phyloP scores from a whole-genome alignment of 2,113 vertebrate genomes.

The Anoura caudifer region DNA sequence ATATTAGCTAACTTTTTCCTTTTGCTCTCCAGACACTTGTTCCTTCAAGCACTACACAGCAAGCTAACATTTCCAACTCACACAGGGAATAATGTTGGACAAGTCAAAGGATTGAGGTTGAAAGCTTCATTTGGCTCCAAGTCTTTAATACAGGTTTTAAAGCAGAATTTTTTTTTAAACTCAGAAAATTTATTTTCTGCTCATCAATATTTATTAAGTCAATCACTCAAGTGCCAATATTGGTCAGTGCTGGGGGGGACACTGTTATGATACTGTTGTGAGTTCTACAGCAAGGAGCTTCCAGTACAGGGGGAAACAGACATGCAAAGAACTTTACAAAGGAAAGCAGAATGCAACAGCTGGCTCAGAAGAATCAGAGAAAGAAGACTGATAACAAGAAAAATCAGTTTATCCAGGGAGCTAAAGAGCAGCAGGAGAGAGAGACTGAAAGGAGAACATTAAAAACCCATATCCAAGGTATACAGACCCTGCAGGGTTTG shows the following conservation, averaged over 20 bases:
- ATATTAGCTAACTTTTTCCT: constrained; percentile 16
- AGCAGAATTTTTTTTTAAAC: background rate
- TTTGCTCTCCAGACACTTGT: background rate
- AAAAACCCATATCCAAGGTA: background rate
- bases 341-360: background rate
- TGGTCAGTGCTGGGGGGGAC: background rate
- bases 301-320: background rate
- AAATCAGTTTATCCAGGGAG: background rate
- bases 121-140: background rate
- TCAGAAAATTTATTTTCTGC: background rate
- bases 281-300: background rate
- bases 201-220: background rate
- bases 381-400: background rate
- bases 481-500: background rate
- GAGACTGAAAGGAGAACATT: background rate
- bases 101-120: background rate
- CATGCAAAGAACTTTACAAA: background rate
- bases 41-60: background rate
- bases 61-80: background rate
- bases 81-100: background rate
- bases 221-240: background rate
- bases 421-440: background rate
- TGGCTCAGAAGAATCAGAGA: background rate
- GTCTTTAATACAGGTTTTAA: background rate
- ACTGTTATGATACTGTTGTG: background rate